Evolutionary conservation across 2,113 vertebrate species (phyloP).

Genomic region (Sceloporus undulatus): DNA sequence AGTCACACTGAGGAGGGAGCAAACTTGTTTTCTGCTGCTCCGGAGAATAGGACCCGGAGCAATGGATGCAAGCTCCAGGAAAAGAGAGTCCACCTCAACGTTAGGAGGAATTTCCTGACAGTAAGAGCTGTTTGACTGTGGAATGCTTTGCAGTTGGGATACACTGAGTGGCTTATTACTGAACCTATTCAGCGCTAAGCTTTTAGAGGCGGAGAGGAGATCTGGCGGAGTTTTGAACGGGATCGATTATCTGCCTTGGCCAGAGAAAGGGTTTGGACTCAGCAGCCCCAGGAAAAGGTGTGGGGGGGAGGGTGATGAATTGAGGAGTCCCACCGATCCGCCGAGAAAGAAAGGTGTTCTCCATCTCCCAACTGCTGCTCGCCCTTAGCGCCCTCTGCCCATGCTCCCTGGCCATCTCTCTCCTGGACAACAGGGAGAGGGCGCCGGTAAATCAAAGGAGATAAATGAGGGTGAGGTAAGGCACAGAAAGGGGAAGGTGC

Average conservation of each 20-base stretch:
- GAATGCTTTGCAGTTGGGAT: no score
- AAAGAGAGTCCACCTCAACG: no score
- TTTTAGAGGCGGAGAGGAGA: neutral
- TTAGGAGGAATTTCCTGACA: no score
- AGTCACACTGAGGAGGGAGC: no score
- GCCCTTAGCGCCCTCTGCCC: neutral
- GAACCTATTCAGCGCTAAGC: neutral
- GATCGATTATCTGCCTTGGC: neutral
- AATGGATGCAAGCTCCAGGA: no score
- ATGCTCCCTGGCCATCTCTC: neutral
- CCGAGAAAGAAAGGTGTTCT: no score
- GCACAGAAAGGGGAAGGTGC: neutral
- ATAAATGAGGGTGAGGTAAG: no score
- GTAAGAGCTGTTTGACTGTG: no score
- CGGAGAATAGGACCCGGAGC: no score
- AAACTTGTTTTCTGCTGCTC: no score
- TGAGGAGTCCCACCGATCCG: no score
- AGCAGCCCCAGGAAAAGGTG: neutral
- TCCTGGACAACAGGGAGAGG: neutral
- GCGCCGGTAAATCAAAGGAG: neutral
- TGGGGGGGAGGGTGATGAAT: no score
- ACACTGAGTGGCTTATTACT: neutral
- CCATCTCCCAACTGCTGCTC: conserved; percentile 8
- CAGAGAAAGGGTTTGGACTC: neutral
- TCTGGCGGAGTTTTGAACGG: conserved; percentile 3